Percentiles rank a stretch among this genome's conserved stretches.
Conservation (phyloP, 2,113 vertebrate genomes). For the Menidia beryllina region DNA sequence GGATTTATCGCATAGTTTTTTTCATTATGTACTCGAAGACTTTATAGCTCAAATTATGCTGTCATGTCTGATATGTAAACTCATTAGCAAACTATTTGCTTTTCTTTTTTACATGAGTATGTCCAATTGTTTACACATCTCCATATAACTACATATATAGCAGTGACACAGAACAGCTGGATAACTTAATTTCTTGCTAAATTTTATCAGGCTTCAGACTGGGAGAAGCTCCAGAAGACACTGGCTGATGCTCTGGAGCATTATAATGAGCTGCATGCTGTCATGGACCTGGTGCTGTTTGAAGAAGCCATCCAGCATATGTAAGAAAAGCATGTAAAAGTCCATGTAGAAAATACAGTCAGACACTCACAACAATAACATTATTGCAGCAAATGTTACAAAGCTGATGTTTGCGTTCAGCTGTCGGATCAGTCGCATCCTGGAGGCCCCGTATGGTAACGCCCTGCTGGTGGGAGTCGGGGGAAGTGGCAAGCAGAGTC, state of each 20-base stretch:
- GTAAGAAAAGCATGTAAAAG: slow-evolving; percentile 51
- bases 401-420: slow-evolving; percentile 56
- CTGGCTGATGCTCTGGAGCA: slow-evolving; percentile 86
- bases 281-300: slow-evolving; percentile 82
- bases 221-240: slow-evolving; percentile 90
- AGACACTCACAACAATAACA: not conserved
- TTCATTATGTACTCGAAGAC: not conserved
- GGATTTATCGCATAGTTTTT: slow-evolving; percentile 30
- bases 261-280: slow-evolving; percentile 83
- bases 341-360: not conserved
- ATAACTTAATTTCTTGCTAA: slow-evolving; percentile 32
- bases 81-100: slow-evolving; percentile 45
- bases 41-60: slow-evolving; percentile 18
- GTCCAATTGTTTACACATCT: slow-evolving; percentile 40
- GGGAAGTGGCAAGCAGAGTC: slow-evolving; percentile 83
- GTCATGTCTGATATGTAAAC: slow-evolving; percentile 45
- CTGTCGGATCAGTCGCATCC: slow-evolving; percentile 84
- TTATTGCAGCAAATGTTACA: slow-evolving; percentile 11
- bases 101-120: slow-evolving; percentile 20
- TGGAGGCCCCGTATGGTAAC: slow-evolving; percentile 82
- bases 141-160: slow-evolving; percentile 10
- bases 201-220: slow-evolving; percentile 83
- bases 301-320: slow-evolving; percentile 80
- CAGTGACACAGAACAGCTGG: slow-evolving; percentile 3
- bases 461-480: slow-evolving; percentile 81